Conservation (phyloP, 2,797 vertebrate genomes). For the Pangasius larnaudii region DNA sequence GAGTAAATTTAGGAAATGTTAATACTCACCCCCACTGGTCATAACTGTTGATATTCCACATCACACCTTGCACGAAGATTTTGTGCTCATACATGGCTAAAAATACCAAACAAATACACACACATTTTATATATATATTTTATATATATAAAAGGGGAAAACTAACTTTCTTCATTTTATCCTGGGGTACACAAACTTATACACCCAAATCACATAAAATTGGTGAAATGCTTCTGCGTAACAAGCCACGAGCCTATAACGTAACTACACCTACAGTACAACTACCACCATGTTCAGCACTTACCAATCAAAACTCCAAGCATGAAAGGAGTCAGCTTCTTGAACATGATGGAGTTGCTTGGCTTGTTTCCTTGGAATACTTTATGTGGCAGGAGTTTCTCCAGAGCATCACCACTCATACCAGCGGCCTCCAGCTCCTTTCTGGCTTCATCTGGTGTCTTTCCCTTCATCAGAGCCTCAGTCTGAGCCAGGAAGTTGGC, state of each 20-base stretch:
- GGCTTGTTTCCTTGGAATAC: constrained; percentile 98
- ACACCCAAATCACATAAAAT: neutral
- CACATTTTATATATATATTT: too few relatives aligned
- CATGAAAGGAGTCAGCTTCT: constrained; percentile 88
- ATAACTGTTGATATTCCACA: constrained; percentile 99
- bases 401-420: constrained; percentile 81
- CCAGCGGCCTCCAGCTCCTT: constrained; percentile 88
- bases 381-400: constrained; percentile 95
- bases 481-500: constrained; percentile 97
- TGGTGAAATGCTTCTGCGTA: neutral
- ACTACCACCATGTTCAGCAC: constrained; percentile 42
- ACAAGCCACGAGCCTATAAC: neutral
- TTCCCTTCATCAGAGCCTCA: constrained; percentile 96
- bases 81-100: constrained; percentile 98
- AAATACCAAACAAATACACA: neutral
- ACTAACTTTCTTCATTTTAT: neutral
- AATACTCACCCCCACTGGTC: constrained; percentile 97
- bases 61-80: constrained; percentile 95
- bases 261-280: neutral
- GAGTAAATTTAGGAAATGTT: neutral
- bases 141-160: too few relatives aligned
- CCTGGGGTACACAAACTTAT: neutral
- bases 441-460: constrained; percentile 87
- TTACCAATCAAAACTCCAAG: constrained; percentile 95
- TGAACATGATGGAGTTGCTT: constrained; percentile 94